Base-by-base conservation (phyloP, 2,797 vertebrate species). In the Gymnoscopelus microlampas region DNA sequence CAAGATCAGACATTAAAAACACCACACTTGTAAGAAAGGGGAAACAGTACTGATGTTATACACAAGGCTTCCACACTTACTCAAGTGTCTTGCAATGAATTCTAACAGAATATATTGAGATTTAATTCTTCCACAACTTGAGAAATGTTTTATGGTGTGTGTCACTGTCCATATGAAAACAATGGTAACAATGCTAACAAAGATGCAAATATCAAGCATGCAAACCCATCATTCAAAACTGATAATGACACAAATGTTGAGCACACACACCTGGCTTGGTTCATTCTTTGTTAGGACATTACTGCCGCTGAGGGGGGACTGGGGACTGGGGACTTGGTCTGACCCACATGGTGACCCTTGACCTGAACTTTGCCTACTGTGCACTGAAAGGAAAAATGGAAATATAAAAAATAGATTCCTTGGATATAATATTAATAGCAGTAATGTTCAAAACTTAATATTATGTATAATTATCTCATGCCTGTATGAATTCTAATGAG, bases 261-360 rank as follows among this genome's bases (percentile, higher is more conserved):
- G 39, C 50, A 79, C 90, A 95, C 95, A 93, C 91, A 95, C 93
- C 93, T 92, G 93, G 88, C 81, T 92, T 61, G 93, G 76, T 68
- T 97, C 95, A 26, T 88, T 88, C 57, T 95, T 91, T 67, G 90
- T 54, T 80, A 96, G 93, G 85, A 92, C 89, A 84, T 93, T 92
- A 82, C 90, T 92, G 90, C 78, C 92, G 92, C 89, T 94, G 81
- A 95, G 95, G 23, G 96, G 93, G 15, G 97, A 96, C 79, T 96
- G 96, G 0, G 97, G 96, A 78, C 96, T 96, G 15, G 95, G 94
- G 60, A 94, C 95, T 72, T 97, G 96, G 78, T 99, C 98, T 10
- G 95, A 90, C 0, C 94, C 76, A 62, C 94, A 93, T 0, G 96
- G 95, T 0, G 97, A 98, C 23, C 92, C 95, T 77, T 96, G 95